Evolutionary conservation across 2,797 vertebrate genomes (phyloP), one percentile per base, ranked within the genome.

Genomic region (Taenioides sp.): DNA sequence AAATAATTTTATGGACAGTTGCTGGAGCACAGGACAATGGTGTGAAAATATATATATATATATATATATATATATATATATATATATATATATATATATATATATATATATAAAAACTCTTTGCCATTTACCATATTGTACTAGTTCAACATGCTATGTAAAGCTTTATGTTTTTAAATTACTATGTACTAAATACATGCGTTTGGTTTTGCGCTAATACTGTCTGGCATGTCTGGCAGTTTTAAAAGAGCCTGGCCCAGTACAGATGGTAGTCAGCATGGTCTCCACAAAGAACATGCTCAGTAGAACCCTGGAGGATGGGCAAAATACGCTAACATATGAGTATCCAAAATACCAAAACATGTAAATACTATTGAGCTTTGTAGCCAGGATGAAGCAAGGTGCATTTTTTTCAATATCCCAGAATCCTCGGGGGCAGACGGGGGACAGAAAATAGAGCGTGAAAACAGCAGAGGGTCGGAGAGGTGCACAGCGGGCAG

Each of bases 201-300:
- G 4, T 60, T 60, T 60, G 10, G 2, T 20, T 62, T 34, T 37
- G 60, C n/a, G 60, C 31, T 37, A 37, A 37, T 18, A 37, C 6
- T 18, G 28, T 61, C 28, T 61, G 59, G 7, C 27, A 10, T 4
- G 60, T 63, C 34, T 63, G 40, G 61, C 34, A 43, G 34, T 43
- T 63, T 43, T n/a, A 22, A 40, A 63, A 17, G 23, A 18, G n/a
- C 78, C 72, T 70, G 72, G 67, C 76, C 62, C 67, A 78, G 82
- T 86, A 88, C 89, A 91, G 88, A 90, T 91, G 89, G 89, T 70
- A 72, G 81, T 78, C 81, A 84, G 82, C 80, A 65, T 87, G 83
- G 82, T 75, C 71, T 83, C 81, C n/a, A 86, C 75, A 81, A 81
- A 83, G 62, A 69, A 67, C 54, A 84, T 75, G 65, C 69, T 71